A percentile compares a stretch with the other conserved stretches of the same genome.
Conservation (phyloP, 1,140 invertebrate genomes). For the Mercenaria mercenaria region DNA sequence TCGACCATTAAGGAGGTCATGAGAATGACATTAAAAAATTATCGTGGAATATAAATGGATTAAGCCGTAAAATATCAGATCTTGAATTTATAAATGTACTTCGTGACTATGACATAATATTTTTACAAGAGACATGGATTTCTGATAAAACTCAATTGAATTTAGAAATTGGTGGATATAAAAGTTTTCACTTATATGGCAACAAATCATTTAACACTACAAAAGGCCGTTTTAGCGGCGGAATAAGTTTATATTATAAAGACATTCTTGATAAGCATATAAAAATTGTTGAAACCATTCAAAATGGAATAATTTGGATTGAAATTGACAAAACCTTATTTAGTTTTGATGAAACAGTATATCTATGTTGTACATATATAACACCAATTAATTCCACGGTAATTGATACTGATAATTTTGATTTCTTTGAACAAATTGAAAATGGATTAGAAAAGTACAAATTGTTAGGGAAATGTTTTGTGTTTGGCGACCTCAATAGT, state of each 20-base stretch:
- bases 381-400: conserved; percentile 10
- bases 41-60: neutral
- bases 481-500: no score
- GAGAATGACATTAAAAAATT: neutral
- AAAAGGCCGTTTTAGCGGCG: conserved; percentile 2
- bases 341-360: conserved; percentile 30
- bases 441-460: conserved; percentile 28
- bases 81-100: neutral
- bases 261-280: neutral
- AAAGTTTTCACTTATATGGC: neutral
- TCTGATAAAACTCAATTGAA: no score
- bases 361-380: conserved; percentile 19
- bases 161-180: no score
- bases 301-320: conserved; percentile 30
- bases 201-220: neutral
- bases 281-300: neutral
- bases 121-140: no score
- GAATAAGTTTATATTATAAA: neutral
- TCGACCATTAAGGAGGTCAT: no score
- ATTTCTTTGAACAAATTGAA: conserved; percentile 16
- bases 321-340: conserved; percentile 13
- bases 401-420: conserved; percentile 12
- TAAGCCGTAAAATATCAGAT: neutral
- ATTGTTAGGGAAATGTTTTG: neutral
- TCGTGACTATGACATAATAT: no score